Evolutionary conservation across 2,888 invertebrate species (phyloP), one percentile per base, ranked within the genome.

Genomic region (Malacosoma neustria): DNA sequence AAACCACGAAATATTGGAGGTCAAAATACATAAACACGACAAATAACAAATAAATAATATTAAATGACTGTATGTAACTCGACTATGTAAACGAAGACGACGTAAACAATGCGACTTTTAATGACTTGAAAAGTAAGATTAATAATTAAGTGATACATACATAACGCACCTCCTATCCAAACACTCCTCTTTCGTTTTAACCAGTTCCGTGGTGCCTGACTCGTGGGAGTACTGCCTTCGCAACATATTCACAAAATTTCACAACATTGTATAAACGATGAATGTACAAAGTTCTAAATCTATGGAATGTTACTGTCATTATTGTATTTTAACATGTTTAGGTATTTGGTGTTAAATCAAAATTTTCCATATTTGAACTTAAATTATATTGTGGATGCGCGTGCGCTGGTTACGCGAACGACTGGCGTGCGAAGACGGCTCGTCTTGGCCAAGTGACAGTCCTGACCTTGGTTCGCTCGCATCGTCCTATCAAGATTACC

Each of bases 151-250:
- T n/a, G 22, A 22, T 22, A 22, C 22, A 22, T 22, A 22, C 22
- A 22, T 9, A 22, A 22, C 61, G 49, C 71, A 84, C 84, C 84
- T 74, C 34, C 75, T 62, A 52, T 79, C 76, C 35, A 74, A 71
- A 57, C 68, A 75, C 49, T 77, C 80, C 51, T 82, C 76, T 43
- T 57, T 62, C n/a, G 79, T 80, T 33, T 61, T 68, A 43, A 57
- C 61, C 29, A 82, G 67, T 44, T 73, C 82, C 3, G 77, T 62
- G 52, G 72, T 81, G 11, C 82, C 85, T 11, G 85, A 80, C 46
- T 85, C 85, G 37, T 81, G 80, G 14, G 85, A 85, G 50, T 72
- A 81, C 47, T 85, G 85, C 36, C 85, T 60, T 34, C 80, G 66
- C 53, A 84, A 65, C 74, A 76, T 68, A 13, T 54, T 60, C 39